Percentiles rank a stretch among this genome's conserved stretches.
These are phyloP conservation scores for Sceloporus undulatus DNA, from an alignment of 2,113 vertebrate genomes.

Conservation along the genomic window DNA sequence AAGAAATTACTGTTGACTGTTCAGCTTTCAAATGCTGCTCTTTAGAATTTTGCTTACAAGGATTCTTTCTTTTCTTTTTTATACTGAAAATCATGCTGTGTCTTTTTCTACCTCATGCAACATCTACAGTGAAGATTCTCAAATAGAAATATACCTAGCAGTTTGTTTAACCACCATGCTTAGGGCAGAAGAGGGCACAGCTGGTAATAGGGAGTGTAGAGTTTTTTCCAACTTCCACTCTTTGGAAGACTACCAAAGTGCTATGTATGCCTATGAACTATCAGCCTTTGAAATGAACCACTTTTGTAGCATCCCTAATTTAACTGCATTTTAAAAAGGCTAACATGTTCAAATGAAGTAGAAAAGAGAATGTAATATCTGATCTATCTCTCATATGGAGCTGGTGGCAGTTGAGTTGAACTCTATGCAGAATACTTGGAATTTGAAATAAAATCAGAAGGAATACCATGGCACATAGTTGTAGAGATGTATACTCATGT, in stretches of 20 bases:
- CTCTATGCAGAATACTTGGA: background rate
- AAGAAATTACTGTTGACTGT: background rate
- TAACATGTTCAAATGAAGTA: constrained; percentile 1
- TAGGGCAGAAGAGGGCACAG: constrained; percentile 1
- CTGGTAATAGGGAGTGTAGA: background rate
- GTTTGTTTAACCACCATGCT: background rate
- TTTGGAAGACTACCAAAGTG: constrained; percentile 16
- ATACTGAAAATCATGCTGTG: constrained; percentile 11
- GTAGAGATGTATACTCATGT: too few species aligned
- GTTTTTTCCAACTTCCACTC: constrained; percentile 23
- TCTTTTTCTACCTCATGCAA: background rate
- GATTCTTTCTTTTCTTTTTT: constrained; percentile 11
- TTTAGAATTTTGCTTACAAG: background rate
- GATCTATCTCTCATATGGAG: background rate
- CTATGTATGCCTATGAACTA: constrained; percentile 28
- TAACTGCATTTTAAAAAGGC: background rate
- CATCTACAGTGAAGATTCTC: background rate
- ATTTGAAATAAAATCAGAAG: constrained; percentile 12
- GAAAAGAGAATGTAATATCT: background rate
- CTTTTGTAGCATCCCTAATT: constrained; percentile 18
- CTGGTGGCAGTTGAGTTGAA: background rate
- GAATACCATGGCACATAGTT: background rate
- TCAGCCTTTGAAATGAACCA: background rate
- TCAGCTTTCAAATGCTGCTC: constrained; percentile 18
- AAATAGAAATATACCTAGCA: constrained; percentile 8